Evolutionary conservation across 2,797 vertebrate species (phyloP), one percentile per base, ranked within the genome.

Genomic region (Erethizon dorsatum): DNA sequence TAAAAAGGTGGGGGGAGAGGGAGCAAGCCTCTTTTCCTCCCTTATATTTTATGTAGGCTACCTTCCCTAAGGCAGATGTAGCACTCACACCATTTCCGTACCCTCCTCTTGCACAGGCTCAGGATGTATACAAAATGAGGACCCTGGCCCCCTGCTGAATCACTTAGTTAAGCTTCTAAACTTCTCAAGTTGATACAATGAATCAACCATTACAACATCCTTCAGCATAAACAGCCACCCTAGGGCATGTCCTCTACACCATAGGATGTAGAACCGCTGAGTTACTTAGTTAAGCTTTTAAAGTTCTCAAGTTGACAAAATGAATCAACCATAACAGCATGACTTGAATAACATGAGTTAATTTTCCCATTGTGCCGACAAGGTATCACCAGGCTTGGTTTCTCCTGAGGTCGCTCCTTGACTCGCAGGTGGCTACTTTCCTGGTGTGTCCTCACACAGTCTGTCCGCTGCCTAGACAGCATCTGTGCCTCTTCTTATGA

Each of bases 341-440:
- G 2, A 12, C 15, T 80, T 88, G 24, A 47, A 59, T 20, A 31
- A n/a, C 0, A 28, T 56, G 63, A 63, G 24, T 8, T 54, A 37
- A 26, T 75, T 26, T n/a, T 52, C 85, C 63, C 14, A 37, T 4
- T 22, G 10, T 67, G 88, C 45, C 52, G 9, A 8, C 54, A 41
- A 56, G 33, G 4, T 73, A 17, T 0, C 11, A 22, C 24, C 12
- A 52, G 65, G 4, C 9, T 1, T 75, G 24, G 5, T 8, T 75
- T 50, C 9, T 10, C 41, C 20, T 0, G 3, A 45, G 37, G 12
- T 65, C 6, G 41, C 18, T 45, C 4, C 3, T n/a, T 54, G 31
- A 20, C 31, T 18, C 8, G 5, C 0, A 57, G 47, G n/a, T 14
- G 41, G 20, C 61, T 0, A 0, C 1, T 24, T 61, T 56, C 12